Evolutionary conservation across 2,888 invertebrate genomes (phyloP), one percentile per base, ranked within the genome.

Genomic region (Agrochola lychnidis): DNA sequence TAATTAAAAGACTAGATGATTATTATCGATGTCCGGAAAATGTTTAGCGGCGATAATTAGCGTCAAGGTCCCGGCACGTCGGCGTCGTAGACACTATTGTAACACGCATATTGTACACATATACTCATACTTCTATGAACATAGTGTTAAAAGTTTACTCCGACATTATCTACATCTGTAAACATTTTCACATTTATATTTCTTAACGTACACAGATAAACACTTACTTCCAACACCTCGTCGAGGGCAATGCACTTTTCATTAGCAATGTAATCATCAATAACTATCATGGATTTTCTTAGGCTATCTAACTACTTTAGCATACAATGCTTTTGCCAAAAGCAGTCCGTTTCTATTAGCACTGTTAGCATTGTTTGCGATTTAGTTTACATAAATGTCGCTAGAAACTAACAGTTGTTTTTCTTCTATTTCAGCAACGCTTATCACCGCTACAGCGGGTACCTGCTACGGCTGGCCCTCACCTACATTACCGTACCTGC

Each of bases 381-480:
- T 71, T 59, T 56, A 16, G 78, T 82, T 75, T 42, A 66, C 70
- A 69, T 61, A 48, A 74, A n/a, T 69, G 16, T 69, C 57, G 19
- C 67, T 36, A 40, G 48, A 80, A 78, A 25, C 63, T 83, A 67
- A 85, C 36, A 10, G 40, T 77, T 62, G 42, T 78, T 77, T 88
- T 88, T 87, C 88, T 83, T 90, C 80, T 71, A 81, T 96, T 96
- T 73, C 95, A 97, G 97, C 97, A 76, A 96, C 97, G 74, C 96
- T 97, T 89, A 95, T 97, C 92, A 97, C 96, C 88, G 96, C 96
- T 80, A 96, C 97, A 74, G 97, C 97, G 81, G 97, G 97, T 81
- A 97, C 97, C 91, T 96, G 97, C 92, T 97, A 96, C 91, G 97
- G 97, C 69, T 97, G 97, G 97, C 97, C 97, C 19, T 97, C 97